Base-by-base conservation (phyloP, 2,888 invertebrate species). In the Melanostoma mellinum region DNA sequence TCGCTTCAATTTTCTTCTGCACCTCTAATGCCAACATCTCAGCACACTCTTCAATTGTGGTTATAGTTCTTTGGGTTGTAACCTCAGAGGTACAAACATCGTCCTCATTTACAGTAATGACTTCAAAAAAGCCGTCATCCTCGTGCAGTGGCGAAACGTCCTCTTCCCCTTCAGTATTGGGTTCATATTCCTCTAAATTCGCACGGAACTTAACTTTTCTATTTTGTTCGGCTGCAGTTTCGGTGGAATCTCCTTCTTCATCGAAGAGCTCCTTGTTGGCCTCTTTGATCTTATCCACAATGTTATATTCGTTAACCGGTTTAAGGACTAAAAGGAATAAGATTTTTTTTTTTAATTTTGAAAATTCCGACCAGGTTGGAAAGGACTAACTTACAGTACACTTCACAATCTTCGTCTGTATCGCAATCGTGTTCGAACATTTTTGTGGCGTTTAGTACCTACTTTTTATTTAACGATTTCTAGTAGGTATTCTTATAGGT, bases 281-380 rank as follows among this genome's bases (percentile, higher is more conserved):
- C 87, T 92, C 91, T 87, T 92, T 92, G 10, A 93, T 91, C 89
- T 92, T 93, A 86, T 93, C 92, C 78, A 91, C 90, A 76, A 93
- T 92, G 87, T 93, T 92, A 87, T 93, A 93, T 56, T 92, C 93
- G 77, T 92, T 92, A 40, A 92, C 92, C 6, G 90, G 90, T 77
- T 89, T 90, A 52, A 90, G 87, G 86, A 90, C 90, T 90, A 85
- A 61, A 78, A 85, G 85, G 20, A 20, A 20, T 20, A 50, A 20
- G 20, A 36, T 48, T 35, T n/a, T n/a, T n/a, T 50, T 63, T 20
- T 32, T 9, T 33, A 6, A 56, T 10, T 8, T 35, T 35, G 30
- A 30, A 71, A 35, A 46, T 3, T 35, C 2, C n/a, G 50, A 44
- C 35, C 40, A 30, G 8, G 60, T 33, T 71, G 55, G 5, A 81